Base-by-base conservation (phyloP, 1,140 invertebrate species). In the Cataglyphis hispanica region DNA sequence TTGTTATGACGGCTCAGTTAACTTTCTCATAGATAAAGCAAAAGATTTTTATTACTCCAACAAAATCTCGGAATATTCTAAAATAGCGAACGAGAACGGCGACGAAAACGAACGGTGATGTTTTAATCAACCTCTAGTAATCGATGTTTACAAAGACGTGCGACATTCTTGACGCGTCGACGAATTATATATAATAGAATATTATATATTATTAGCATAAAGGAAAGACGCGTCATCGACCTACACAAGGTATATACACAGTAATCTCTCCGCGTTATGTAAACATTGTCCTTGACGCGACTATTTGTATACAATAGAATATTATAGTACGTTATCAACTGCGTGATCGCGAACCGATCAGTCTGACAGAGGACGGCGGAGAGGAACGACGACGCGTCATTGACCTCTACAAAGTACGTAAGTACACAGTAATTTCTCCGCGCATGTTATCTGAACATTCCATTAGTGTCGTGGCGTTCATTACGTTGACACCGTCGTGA, bases 381-480 rank as follows among this genome's bases (percentile, higher is more conserved):
- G 22, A 66, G 43, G 16, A 67, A 67, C 27, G 50, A 67, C 27
- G 50, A 37, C 31, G 27, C 46, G 5, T n/a, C 40, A 25, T 80
- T 69, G 64, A 37, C 16, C 34, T n/a, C 27, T 34, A 27, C 46
- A 69, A 69, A 27, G 46, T 50, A 50, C 13, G 46, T 19, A 19
- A 50, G 16, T 50, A 50, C 46, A 19, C 46, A 50, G 46, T 19
- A 19, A 50, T 50, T 16, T 78, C 13, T n/a, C 40, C 31, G 27
- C 27, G 61, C 77, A 16, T 11, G 46, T 69, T 40, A 40, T 19
- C 16, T 2, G 31, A 67, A 19, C 46, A 10, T 80, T 80, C 34
- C 77, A 69, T 80, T 80, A 80, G 34, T 34, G 61, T 25, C 22
- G 37, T 31, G 13, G 7, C 70, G 69, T 58, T 70, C 56, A 37